These are phyloP conservation scores for Notarius quadriscutis DNA, from an alignment of 2,113 vertebrate genomes.

Conservation along the genomic window DNA sequence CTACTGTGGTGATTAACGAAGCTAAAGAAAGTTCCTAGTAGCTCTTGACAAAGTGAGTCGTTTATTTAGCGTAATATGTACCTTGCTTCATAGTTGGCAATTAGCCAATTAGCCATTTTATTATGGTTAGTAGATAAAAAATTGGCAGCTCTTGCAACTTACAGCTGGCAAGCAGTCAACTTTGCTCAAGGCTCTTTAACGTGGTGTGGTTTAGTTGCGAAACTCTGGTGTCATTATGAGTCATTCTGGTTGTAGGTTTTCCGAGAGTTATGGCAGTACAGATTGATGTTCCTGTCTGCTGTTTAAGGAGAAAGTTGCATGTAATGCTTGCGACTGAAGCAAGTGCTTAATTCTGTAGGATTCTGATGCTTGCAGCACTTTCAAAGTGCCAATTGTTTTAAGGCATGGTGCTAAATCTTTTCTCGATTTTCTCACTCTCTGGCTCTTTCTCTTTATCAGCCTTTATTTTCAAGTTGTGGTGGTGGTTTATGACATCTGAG, in stretches of 20 bases:
- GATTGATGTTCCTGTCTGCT: slow-evolving; percentile 21
- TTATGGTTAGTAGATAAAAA: slow-evolving; percentile 23
- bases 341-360: slow-evolving; percentile 1
- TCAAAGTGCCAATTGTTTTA: slow-evolving; percentile 7
- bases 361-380: background rate
- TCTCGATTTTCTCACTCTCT: background rate
- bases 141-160: slow-evolving; percentile 2
- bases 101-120: slow-evolving; percentile 36
- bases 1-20: background rate
- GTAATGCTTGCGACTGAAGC: background rate
- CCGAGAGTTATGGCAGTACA: slow-evolving; percentile 1
- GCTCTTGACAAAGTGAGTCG: background rate
- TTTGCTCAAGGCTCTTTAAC: background rate
- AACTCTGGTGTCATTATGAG: background rate
- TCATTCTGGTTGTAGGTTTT: slow-evolving; percentile 1
- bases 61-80: slow-evolving; percentile 10
- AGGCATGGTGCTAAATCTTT: background rate
- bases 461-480: background rate
- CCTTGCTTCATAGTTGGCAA: slow-evolving; percentile 9
- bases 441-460: background rate
- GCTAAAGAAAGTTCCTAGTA: background rate
- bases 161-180: slow-evolving; percentile 8
- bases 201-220: background rate
- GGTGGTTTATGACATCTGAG: slow-evolving; percentile 14
- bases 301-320: slow-evolving; percentile 1